Evolutionary conservation across 2,888 invertebrate genomes (phyloP), one percentile per base, ranked within the genome.

Genomic region (Hermaeophaga mercurialis): DNA sequence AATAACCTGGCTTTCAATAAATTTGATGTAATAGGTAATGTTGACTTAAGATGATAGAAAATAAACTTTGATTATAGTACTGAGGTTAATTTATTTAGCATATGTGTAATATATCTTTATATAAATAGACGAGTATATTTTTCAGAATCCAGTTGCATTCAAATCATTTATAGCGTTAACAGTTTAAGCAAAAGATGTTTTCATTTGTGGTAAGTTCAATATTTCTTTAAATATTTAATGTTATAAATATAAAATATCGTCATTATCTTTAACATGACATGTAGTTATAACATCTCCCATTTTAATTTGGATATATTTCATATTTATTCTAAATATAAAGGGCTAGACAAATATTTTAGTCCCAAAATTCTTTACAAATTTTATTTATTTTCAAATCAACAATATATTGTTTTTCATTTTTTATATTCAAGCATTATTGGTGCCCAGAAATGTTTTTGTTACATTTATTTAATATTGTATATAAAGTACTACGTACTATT

Each of bases 51-150:
- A 48, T 44, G 43, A 38, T 46, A 43, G 31, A 45, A 46, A 26
- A 46, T 33, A 24, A 34, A 53, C 33, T 54, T 47, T 33, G 54
- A 47, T 43, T 28, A 47, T 33, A 41, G 38, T 26, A 56, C 31
- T 19, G 31, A 58, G 58, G 58, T 47, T 55, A 34, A 54, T 55
- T 58, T 46, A 28, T 50, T 58, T 58, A 58, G 54, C 58, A 54
- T 48, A 58, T 54, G 15, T 55, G n/a, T 11, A 47, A 33, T 18
- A 28, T 22, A 11, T 38, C 22, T 18, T 33, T 19, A 17, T 58
- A 58, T 58, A 58, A 58, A 55, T 58, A 58, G 54, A 50, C 11
- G 36, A 33, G 41, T 18, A 43, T 22, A 46, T 15, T 49, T 34
- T 55, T 34, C 7, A 19, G 11, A 26, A 38, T 18, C 34, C 54